Evolutionary conservation across 2,113 vertebrate species (phyloP).

Genomic region (Carettochelys insculpta): DNA sequence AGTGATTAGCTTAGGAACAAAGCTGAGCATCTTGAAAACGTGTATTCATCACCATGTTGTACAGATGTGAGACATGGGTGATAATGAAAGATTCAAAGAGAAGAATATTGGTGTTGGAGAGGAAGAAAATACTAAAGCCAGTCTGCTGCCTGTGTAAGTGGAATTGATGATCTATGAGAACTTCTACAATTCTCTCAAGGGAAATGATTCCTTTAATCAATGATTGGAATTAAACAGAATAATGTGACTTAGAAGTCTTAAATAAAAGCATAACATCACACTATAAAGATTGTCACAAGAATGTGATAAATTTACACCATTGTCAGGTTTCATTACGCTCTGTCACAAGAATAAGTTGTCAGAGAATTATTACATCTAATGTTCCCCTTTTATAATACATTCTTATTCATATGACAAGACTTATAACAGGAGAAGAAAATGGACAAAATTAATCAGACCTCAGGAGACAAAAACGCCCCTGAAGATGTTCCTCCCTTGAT

Average conservation of each 20-base stretch:
- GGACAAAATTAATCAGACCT: constrained; percentile 64
- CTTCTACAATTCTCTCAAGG: constrained; percentile 8
- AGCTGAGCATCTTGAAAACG: no score
- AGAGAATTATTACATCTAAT: constrained; percentile 61
- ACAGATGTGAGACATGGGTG: no score
- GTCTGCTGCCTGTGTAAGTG: constrained; percentile 34
- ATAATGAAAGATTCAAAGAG: no score
- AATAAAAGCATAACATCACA: constrained; percentile 31
- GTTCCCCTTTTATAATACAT: constrained; percentile 54
- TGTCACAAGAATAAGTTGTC: constrained; percentile 54
- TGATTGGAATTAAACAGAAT: constrained; percentile 36
- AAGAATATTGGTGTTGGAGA: no score
- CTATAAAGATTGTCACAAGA: constrained; percentile 51
- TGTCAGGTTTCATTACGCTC: constrained; percentile 63
- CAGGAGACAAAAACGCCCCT: constrained; percentile 41
- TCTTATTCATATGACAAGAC: constrained; percentile 53
- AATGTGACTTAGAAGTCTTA: constrained; percentile 39
- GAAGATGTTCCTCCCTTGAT: not conserved
- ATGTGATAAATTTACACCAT: constrained; percentile 51
- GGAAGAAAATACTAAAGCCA: constrained; percentile 30
- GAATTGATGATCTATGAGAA: not conserved
- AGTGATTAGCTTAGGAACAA: no score
- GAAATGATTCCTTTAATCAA: constrained; percentile 30
- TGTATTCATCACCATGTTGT: no score
- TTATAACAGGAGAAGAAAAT: constrained; percentile 53